Evolutionary conservation across 2,113 vertebrate species (phyloP).

Genomic region (Sardina pilchardus): DNA sequence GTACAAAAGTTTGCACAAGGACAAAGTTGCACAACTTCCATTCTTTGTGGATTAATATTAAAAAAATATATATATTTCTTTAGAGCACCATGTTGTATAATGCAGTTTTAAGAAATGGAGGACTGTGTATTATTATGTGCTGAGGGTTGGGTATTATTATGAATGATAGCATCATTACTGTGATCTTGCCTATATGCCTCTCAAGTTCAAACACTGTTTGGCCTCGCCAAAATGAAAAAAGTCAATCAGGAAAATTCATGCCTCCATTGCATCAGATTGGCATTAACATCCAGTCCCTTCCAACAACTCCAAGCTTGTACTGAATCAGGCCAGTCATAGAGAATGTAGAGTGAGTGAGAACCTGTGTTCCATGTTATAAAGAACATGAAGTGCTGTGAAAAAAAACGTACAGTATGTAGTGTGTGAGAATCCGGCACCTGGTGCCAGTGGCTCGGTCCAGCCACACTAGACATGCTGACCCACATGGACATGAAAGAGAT

Average conservation of each 20-base stretch:
- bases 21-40: neutral
- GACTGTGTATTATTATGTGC: neutral
- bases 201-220: neutral
- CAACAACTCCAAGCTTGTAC: neutral
- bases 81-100: neutral
- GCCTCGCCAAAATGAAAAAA: neutral
- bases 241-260: neutral
- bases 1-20: neutral
- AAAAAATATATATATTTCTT: neutral
- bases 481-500: too few relatives aligned
- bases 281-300: neutral
- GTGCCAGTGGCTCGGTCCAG: neutral
- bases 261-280: neutral
- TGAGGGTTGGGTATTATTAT: neutral
- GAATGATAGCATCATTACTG: neutral
- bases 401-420: neutral
- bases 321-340: neutral
- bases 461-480: too few relatives aligned
- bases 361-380: neutral
- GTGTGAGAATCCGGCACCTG: neutral
- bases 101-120: neutral
- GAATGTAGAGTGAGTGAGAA: neutral
- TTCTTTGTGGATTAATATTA: neutral
- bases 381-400: neutral
- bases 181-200: neutral